Conservation (phyloP, 2,797 vertebrate species). For the Lepus townsendii region DNA sequence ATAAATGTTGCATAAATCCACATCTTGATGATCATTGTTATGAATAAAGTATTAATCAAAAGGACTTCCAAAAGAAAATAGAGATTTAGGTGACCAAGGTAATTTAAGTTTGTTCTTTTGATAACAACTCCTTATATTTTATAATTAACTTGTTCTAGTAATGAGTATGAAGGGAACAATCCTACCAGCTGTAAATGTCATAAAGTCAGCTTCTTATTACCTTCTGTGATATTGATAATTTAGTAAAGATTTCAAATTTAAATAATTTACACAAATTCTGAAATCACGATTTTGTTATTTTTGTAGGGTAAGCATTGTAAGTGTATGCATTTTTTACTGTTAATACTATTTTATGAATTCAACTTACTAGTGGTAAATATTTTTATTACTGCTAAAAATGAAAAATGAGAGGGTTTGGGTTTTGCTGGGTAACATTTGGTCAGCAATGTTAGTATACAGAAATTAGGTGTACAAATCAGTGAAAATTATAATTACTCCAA, state of each 20-base stretch:
- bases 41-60: neutral
- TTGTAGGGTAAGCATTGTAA: neutral
- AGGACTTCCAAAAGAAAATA: neutral
- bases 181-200: neutral
- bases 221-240: conserved; percentile 1
- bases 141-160: neutral
- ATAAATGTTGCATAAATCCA: neutral
- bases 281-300: neutral
- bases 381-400: conserved; percentile 41
- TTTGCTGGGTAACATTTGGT: neutral
- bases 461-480: conserved; percentile 27
- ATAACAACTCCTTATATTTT: neutral
- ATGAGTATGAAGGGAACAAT: neutral
- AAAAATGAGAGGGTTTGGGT: conserved; percentile 47
- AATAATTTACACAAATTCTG: neutral
- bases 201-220: neutral
- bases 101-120: conserved; percentile 28
- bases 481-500: conserved; percentile 38
- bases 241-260: conserved; percentile 35
- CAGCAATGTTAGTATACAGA: neutral
- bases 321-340: conserved; percentile 4
- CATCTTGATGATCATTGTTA: conserved; percentile 16
- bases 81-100: neutral
- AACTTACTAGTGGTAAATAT: conserved; percentile 13
- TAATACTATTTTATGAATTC: conserved; percentile 22